Evolutionary conservation across 2,888 invertebrate genomes (phyloP), one percentile per base, ranked within the genome.

Genomic region (Lepidochrysops patricia): DNA sequence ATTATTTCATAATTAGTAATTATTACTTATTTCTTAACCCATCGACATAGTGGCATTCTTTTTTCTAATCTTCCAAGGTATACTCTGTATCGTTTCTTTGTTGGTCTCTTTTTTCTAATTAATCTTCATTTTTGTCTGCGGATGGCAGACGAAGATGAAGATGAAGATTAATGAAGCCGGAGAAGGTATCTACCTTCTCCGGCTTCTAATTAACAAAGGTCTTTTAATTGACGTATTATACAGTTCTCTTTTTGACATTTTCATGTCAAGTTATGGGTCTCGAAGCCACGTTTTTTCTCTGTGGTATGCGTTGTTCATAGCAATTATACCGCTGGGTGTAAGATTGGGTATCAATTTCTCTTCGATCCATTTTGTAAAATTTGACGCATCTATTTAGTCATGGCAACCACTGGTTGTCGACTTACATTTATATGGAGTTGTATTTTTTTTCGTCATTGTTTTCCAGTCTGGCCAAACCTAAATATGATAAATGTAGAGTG

Each of bases 141-240:
- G 75, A 73, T 29, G 74, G 74, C 60, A 75, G 60, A 23, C 72
- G 61, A 29, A 76, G 12, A 73, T 61, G 4, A 67, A 60, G n/a
- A n/a, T n/a, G n/a, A n/a, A n/a, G n/a, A n/a, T n/a, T n/a, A n/a
- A n/a, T n/a, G n/a, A n/a, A n/a, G n/a, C n/a, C n/a, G n/a, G n/a
- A n/a, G n/a, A n/a, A n/a, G n/a, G n/a, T n/a, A 62, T 70, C 70
- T 57, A 61, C 63, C 61, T 70, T 62, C 57, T 60, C 50, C 12
- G 65, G 60, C 23, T 61, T 64, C n/a, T n/a, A n/a, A n/a, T n/a
- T n/a, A n/a, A n/a, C n/a, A n/a, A n/a, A 57, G 57, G 52, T 58
- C 61, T 26, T 58, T 64, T 62, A 27, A 64, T 65, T 58, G 66
- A 56, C 12, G 13, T 19, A n/a, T n/a, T n/a, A 52, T 71, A 61